phyloP scores from a whole-genome alignment of 2,888 invertebrate species.

The Meghimatium bilineatum region DNA sequence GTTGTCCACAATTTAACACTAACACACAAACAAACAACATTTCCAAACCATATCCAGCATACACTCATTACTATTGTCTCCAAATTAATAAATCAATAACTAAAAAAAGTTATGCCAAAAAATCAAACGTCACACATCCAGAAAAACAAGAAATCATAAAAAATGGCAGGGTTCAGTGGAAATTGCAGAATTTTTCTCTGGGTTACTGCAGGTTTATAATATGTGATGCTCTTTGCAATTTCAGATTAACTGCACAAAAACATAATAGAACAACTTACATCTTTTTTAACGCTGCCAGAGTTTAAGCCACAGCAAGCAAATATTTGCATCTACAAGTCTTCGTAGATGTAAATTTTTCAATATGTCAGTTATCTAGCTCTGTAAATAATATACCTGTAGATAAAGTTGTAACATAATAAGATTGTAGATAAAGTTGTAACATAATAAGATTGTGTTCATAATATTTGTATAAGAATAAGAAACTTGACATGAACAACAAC shows the following conservation, averaged over 20 bases:
- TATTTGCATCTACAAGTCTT: conserved; percentile 15
- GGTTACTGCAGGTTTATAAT: too few relatives aligned
- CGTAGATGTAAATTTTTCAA: not conserved
- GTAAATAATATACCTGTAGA: not conserved
- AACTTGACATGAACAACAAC: too few relatives aligned
- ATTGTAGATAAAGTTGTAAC: not conserved
- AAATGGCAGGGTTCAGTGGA: too few relatives aligned
- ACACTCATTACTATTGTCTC: too few relatives aligned
- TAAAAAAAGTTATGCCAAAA: too few relatives aligned
- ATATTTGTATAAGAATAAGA: not conserved
- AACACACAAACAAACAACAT: too few relatives aligned
- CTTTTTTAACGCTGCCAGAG: not conserved
- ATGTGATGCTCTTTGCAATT: not conserved
- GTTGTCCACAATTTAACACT: too few relatives aligned
- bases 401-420: not conserved
- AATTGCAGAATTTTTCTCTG: too few relatives aligned
- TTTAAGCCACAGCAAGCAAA: conserved; percentile 23
- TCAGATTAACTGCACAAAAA: not conserved
- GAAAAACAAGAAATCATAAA: too few relatives aligned
- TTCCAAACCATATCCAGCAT: too few relatives aligned
- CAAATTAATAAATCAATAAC: too few relatives aligned
- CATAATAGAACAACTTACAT: conserved; percentile 9
- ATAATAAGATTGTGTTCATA: not conserved
- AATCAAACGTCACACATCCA: too few relatives aligned
- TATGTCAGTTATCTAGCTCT: not conserved